A percentile compares a stretch with the other conserved stretches of the same genome.
Evolutionary conservation across 2,797 vertebrate genomes (phyloP).

Genomic region (Chelidonichthys spinosus): DNA sequence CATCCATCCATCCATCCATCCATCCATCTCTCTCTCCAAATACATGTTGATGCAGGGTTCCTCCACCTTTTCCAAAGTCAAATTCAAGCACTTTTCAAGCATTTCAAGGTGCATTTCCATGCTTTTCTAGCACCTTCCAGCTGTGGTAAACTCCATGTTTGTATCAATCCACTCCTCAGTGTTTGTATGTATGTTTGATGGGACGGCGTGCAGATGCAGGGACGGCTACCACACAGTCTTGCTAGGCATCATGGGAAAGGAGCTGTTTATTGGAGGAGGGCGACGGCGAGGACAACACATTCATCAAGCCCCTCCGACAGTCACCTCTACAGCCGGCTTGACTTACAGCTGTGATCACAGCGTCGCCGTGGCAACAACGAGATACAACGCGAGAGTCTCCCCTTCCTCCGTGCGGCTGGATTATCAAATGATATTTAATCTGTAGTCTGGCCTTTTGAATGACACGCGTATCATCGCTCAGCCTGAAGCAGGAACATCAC

Average conservation of each 20-base stretch:
- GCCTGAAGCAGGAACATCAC: slow-evolving; percentile 42
- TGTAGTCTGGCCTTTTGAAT: slow-evolving; percentile 40
- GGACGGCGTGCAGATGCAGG: slow-evolving; percentile 15
- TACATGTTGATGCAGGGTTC: no score
- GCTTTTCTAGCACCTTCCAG: no score
- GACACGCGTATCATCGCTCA: slow-evolving; percentile 21
- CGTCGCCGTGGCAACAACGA: not conserved
- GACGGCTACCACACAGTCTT: slow-evolving; percentile 34
- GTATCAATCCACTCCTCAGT: no score
- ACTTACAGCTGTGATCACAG: slow-evolving; percentile 38
- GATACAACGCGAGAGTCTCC: slow-evolving; percentile 1
- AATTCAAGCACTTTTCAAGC: no score
- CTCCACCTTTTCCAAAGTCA: no score
- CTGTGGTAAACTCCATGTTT: no score
- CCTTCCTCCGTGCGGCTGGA: slow-evolving; percentile 3
- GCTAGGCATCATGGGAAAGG: slow-evolving; percentile 6
- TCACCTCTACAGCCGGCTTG: slow-evolving; percentile 20
- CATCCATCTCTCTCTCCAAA: not conserved
- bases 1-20: not conserved
- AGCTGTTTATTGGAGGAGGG: slow-evolving; percentile 17
- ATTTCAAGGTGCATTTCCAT: not conserved
- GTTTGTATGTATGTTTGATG: slow-evolving; percentile 6
- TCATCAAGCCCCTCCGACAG: slow-evolving; percentile 61
- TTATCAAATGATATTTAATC: slow-evolving; percentile 20
- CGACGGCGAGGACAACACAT: slow-evolving; percentile 55